phyloP scores from a whole-genome alignment of 2,113 vertebrate species.

The Myotis lucifugus region DNA sequence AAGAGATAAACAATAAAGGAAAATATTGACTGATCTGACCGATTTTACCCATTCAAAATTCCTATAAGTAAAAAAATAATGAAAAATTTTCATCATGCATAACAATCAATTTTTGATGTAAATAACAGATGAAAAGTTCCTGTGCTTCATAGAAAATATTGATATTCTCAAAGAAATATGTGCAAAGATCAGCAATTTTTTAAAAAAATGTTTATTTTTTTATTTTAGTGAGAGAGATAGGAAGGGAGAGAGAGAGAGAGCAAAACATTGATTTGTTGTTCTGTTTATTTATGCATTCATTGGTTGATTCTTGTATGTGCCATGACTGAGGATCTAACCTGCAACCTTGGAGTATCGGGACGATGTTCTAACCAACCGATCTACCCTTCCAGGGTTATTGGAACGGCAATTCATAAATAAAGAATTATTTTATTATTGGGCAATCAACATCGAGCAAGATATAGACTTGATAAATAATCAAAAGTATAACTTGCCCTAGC shows the following conservation, averaged over 20 bases:
- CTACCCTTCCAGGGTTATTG: neutral
- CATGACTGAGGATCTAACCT: neutral
- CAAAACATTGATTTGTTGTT: neutral
- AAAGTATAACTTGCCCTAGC: neutral
- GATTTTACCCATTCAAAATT: neutral
- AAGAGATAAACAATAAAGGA: neutral
- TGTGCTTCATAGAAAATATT: neutral
- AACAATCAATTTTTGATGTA: neutral
- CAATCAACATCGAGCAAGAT: neutral
- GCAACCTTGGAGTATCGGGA: neutral
- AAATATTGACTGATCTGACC: neutral
- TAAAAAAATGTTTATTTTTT: neutral
- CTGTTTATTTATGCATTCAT: neutral
- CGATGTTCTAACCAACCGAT: neutral
- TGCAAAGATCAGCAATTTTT: neutral
- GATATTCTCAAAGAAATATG: neutral
- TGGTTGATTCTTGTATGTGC: neutral
- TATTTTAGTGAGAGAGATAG: neutral
- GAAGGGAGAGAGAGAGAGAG: neutral
- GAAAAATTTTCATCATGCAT: neutral
- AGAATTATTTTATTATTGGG: neutral
- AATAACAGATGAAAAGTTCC: neutral
- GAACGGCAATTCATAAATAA: neutral
- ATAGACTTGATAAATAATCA: neutral
- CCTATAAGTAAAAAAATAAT: neutral